Percentiles rank a stretch among this genome's conserved stretches.
phyloP scores from a whole-genome alignment of 2,113 vertebrate genomes.

The Glaucomys volans region DNA sequence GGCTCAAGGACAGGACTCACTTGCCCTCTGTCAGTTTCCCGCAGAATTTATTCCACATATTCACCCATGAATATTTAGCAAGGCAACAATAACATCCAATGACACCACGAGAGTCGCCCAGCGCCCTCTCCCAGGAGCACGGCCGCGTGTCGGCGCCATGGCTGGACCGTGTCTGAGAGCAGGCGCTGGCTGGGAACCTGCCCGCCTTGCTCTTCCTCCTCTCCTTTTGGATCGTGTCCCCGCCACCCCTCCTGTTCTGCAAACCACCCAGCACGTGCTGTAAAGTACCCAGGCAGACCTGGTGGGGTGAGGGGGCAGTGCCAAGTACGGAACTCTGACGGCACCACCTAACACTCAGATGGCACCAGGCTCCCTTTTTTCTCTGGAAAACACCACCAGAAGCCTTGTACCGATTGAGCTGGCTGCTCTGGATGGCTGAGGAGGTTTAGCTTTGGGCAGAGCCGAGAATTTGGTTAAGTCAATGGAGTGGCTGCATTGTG shows the following conservation, averaged over 20 bases:
- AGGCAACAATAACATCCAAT: conserved; percentile 86
- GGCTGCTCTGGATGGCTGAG: background rate
- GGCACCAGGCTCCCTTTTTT: background rate
- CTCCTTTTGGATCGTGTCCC: conserved; percentile 44
- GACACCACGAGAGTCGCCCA: conserved; percentile 86
- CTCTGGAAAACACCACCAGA: background rate
- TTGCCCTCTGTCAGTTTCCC: conserved; percentile 88
- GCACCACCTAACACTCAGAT: background rate
- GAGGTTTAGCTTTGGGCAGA: background rate
- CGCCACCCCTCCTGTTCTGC: conserved; percentile 62
- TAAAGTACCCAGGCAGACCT: conserved; percentile 68
- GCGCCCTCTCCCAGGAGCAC: conserved; percentile 76
- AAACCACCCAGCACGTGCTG: conserved; percentile 76
- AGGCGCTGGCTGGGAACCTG: background rate
- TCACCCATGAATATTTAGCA: conserved; percentile 89
- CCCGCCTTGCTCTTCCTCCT: background rate
- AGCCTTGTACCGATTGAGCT: background rate
- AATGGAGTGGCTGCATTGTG: fast-evolving
- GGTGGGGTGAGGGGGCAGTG: background rate
- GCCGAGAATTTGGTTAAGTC: background rate
- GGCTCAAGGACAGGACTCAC: conserved; percentile 87
- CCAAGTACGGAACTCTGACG: conserved; percentile 75
- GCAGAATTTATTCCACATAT: conserved; percentile 86
- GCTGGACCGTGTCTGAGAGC: conserved; percentile 75
- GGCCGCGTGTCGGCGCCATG: conserved; percentile 54